Evolutionary conservation across 1,140 invertebrate species (phyloP).

Genomic region (Drosophila seguyi): DNA sequence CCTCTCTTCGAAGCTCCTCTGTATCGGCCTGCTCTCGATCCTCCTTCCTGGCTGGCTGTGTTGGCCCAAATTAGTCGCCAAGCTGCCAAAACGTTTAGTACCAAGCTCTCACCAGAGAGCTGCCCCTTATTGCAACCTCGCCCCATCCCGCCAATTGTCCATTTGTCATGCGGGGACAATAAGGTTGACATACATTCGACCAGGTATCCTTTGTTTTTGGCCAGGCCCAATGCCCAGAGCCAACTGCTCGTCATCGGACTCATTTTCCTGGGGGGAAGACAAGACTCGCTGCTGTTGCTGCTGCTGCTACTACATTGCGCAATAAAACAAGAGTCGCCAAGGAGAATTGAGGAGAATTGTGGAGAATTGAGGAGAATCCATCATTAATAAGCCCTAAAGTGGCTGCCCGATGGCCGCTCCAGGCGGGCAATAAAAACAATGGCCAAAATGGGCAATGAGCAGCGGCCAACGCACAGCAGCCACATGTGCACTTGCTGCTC

Average conservation of each 20-base stretch:
- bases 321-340: slow-evolving; percentile 67
- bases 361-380: slow-evolving; percentile 73
- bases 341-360: slow-evolving; percentile 74
- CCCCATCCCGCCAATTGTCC: slow-evolving; percentile 54
- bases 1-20: neutral
- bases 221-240: neutral
- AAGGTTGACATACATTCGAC: slow-evolving; percentile 77
- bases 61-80: slow-evolving; percentile 75
- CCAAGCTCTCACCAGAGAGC: slow-evolving; percentile 53
- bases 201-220: slow-evolving; percentile 51
- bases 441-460: slow-evolving; percentile 76
- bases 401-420: slow-evolving; percentile 65
- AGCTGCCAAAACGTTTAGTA: slow-evolving; percentile 82
- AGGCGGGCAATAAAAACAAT: slow-evolving; percentile 81
- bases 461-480: slow-evolving; percentile 52
- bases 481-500: slow-evolving; percentile 64
- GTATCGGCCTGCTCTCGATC: neutral
- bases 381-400: slow-evolving; percentile 84
- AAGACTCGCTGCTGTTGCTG: slow-evolving; percentile 6
- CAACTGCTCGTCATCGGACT: slow-evolving; percentile 4
- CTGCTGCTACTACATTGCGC: slow-evolving; percentile 61
- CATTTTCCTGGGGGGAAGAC: slow-evolving; percentile 17
- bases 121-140: slow-evolving; percentile 3
- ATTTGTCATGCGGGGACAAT: slow-evolving; percentile 75
- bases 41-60: slow-evolving; percentile 16